A percentile compares a stretch with the other conserved stretches of the same genome.
Conservation (phyloP, 2,888 invertebrate species). For the Gryllus longicercus region DNA sequence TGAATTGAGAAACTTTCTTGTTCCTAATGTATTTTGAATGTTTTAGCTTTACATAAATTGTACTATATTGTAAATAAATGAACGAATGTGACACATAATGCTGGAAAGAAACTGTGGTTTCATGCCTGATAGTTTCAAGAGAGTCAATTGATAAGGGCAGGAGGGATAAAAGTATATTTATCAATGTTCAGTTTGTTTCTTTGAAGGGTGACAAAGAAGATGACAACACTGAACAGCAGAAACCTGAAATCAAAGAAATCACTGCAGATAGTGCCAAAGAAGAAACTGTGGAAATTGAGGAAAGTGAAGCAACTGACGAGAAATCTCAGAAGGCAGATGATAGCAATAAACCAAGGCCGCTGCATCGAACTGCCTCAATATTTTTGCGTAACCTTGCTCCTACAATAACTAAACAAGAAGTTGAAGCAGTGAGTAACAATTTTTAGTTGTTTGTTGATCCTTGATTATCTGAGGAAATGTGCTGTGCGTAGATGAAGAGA, state of each 20-base stretch:
- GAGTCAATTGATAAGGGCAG: conserved; percentile 20
- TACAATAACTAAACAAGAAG: conserved; percentile 92
- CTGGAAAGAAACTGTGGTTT: too few relatives aligned
- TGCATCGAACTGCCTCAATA: conserved; percentile 96
- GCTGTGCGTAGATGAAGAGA: too few relatives aligned
- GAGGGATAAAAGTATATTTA: conserved; percentile 41
- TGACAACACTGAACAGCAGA: conserved; percentile 43
- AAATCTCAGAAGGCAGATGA: conserved; percentile 33
- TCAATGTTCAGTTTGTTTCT: neutral
- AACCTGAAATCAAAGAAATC: conserved; percentile 50
- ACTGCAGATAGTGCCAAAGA: conserved; percentile 46
- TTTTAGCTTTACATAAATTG: too few relatives aligned
- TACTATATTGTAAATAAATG: too few relatives aligned
- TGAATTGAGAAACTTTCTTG: too few relatives aligned
- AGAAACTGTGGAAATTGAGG: conserved; percentile 47
- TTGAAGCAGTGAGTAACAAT: conserved; percentile 73
- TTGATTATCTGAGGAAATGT: neutral
- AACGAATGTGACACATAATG: too few relatives aligned
- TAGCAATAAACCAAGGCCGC: conserved; percentile 57
- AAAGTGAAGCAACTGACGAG: conserved; percentile 48
- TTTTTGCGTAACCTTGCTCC: conserved; percentile 95
- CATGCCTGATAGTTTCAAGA: too few relatives aligned
- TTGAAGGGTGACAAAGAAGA: conserved; percentile 40
- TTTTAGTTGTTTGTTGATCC: neutral
- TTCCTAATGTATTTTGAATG: too few relatives aligned